phyloP scores from a whole-genome alignment of 1,140 invertebrate species.

The Potamilus streckersoni region DNA sequence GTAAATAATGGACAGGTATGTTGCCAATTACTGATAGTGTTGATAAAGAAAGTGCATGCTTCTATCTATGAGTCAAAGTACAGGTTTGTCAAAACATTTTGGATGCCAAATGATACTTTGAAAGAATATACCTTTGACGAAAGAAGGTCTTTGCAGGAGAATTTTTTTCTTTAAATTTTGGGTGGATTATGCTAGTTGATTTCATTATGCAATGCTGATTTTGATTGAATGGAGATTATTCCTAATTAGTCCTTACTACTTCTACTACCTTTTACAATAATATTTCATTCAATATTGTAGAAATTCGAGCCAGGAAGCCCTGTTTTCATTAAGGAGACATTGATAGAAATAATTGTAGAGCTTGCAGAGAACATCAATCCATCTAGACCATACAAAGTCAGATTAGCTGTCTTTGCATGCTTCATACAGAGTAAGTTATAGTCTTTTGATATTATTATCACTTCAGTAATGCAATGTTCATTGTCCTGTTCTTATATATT shows the following conservation, averaged over 20 bases:
- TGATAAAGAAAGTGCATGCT: no score
- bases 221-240: no score
- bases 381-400: constrained; percentile 8
- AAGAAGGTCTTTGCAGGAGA: no score
- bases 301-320: constrained; percentile 10
- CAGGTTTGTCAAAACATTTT: no score
- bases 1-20: constrained; percentile 20
- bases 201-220: no score
- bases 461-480: neutral
- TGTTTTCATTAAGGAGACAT: constrained; percentile 8
- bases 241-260: no score
- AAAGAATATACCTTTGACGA: no score
- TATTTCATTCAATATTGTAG: constrained; percentile 11
- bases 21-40: no score
- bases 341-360: constrained; percentile 23
- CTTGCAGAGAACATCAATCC: constrained; percentile 1
- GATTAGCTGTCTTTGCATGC: constrained; percentile 20
- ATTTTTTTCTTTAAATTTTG: no score
- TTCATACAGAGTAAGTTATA: constrained; percentile 14
- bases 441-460: neutral
- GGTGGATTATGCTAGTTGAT: no score
- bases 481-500: neutral
- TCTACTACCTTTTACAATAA: neutral
- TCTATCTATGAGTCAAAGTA: no score
- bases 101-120: no score